Conservation (phyloP, 2,797 vertebrate genomes). For the Clarias laeviceps region DNA sequence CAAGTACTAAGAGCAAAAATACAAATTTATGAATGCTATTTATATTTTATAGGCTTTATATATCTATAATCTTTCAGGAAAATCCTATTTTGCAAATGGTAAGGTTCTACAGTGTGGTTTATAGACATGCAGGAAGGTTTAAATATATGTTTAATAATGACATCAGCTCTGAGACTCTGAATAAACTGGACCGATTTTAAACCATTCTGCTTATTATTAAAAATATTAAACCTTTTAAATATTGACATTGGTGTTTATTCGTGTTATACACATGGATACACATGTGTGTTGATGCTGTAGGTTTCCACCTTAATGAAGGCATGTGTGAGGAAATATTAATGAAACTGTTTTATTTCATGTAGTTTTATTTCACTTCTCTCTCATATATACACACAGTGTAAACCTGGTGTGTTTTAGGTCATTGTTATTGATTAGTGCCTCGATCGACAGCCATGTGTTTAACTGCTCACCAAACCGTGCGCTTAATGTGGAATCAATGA, state of each 20-base stretch:
- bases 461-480: constrained; percentile 9
- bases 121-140: neutral
- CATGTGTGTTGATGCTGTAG: neutral
- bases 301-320: neutral
- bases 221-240: neutral
- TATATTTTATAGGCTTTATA: constrained; percentile 23
- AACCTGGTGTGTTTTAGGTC: constrained; percentile 2
- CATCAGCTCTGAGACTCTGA: neutral
- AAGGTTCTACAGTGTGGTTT: neutral
- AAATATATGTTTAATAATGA: neutral
- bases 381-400: neutral
- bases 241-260: neutral
- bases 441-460: constrained; percentile 9
- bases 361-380: neutral
- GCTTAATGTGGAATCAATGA: neutral
- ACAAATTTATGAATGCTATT: constrained; percentile 26
- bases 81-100: neutral
- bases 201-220: neutral
- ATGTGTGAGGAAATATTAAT: neutral
- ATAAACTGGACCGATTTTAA: neutral
- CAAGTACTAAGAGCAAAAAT: neutral
- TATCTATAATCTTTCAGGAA: neutral
- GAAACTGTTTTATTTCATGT: neutral
- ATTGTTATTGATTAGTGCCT: constrained; percentile 17
- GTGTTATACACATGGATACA: neutral